Evolutionary conservation across 2,888 invertebrate genomes (phyloP), one percentile per base, ranked within the genome.

Genomic region (Prosopocoilus inquinatus): DNA sequence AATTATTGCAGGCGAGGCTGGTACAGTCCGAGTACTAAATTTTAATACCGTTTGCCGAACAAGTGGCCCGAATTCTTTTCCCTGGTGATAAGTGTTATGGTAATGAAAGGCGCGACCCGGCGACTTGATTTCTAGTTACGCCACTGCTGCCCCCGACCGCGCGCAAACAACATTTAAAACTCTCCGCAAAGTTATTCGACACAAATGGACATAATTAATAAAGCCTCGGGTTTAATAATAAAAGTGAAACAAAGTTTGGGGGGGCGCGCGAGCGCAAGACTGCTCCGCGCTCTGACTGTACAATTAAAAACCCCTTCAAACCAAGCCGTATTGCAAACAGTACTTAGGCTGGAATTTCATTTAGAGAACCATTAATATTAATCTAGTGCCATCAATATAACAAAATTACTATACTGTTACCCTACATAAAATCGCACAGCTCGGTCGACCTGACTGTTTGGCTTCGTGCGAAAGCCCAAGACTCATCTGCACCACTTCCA

Each of bases 311-410:
- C 67, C 67, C 67, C 66, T 41, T 67, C 62, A 65, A 65, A 62
- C 64, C 58, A 57, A 67, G 67, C 69, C 69, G 68, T 68, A 66
- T 71, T 70, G 69, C 71, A 63, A 69, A 68, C 64, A 65, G 71
- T 71, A 70, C 70, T 69, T 69, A 67, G 69, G 67, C 65, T 63
- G 72, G 73, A 74, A 73, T 74, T 74, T 73, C 71, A 73, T 74
- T 74, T 73, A 67, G 70, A 67, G 69, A 70, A 72, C 72, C 74
- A 73, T 74, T 74, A 74, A 74, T 74, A 73, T 73, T 72, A 73
- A 74, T 74, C 73, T 73, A 73, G 72, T 73, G 71, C 72, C 74
- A 74, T 74, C 73, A 73, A 74, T 74, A 74, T 73, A 71, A 71
- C 73, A 69, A 73, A 73, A 74, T 73, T 74, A 70, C 72, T 70